Conservation (phyloP, 2,113 vertebrate genomes). For the Bombycilla garrulus region DNA sequence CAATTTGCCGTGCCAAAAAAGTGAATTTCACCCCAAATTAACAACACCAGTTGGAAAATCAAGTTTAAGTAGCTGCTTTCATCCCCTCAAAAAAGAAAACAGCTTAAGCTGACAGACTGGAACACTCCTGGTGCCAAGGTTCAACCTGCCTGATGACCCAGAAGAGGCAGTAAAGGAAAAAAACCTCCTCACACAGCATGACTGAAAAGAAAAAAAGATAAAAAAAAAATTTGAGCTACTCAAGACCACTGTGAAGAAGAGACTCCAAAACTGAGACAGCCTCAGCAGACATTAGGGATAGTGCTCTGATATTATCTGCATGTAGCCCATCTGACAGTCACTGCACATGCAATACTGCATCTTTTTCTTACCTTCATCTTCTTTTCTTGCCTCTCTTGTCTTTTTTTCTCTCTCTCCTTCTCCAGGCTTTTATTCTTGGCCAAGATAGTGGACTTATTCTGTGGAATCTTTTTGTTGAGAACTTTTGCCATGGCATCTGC, state of each 20-base stretch:
- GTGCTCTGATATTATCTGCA: not conserved
- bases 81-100: not conserved
- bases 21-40: not conserved
- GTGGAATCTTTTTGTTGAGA: slow-evolving; percentile 81
- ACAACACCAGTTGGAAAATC: not conserved
- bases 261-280: not conserved
- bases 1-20: not conserved
- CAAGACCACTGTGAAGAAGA: not conserved
- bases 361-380: slow-evolving; percentile 79
- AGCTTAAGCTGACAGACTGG: not conserved
- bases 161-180: not conserved
- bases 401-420: slow-evolving; percentile 78
- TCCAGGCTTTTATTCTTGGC: slow-evolving; percentile 85
- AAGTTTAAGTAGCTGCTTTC: not conserved
- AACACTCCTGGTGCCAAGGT: not conserved
- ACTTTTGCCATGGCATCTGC: slow-evolving; percentile 96
- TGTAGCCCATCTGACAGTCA: not conserved
- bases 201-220: not conserved
- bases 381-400: slow-evolving; percentile 76
- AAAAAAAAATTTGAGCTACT: not conserved
- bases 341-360: not conserved
- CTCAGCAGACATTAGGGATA: not conserved
- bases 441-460: slow-evolving; percentile 80
- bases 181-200: not conserved
- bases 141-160: not conserved